Evolutionary conservation across 2,797 vertebrate genomes (phyloP).

Genomic region (Oreochromis grahami): DNA sequence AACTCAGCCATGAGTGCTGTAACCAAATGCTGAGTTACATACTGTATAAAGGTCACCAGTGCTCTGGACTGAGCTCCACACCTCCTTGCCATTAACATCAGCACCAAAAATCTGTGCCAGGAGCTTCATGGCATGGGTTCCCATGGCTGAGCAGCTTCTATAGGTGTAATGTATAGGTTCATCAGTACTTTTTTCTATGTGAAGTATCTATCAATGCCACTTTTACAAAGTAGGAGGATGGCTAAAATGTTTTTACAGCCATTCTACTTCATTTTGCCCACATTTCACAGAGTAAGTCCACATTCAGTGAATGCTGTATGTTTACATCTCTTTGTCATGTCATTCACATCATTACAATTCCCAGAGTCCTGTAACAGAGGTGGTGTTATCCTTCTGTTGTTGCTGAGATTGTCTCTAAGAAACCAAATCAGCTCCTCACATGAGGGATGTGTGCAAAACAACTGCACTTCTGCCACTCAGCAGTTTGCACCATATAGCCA

Average conservation of each 20-base stretch:
- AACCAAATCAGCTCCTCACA: conserved; percentile 8
- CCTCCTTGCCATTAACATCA: background rate
- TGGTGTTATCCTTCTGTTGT: conserved; percentile 12
- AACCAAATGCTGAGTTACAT: background rate
- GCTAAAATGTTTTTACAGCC: background rate
- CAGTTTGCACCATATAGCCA: background rate
- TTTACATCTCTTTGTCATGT: conserved; percentile 20
- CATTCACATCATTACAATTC: conserved; percentile 14
- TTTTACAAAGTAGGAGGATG: background rate
- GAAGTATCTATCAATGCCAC: background rate
- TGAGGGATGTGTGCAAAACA: background rate
- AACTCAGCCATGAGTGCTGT: background rate
- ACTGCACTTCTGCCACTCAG: background rate
- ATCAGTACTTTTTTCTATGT: background rate
- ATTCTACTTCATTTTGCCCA: background rate
- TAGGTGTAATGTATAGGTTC: background rate
- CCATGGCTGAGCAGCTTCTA: background rate
- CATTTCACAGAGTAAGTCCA: background rate
- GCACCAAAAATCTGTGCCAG: background rate
- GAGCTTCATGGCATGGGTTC: background rate
- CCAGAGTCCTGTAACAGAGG: conserved; percentile 31
- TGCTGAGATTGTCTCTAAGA: conserved; percentile 26
- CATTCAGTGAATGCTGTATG: background rate
- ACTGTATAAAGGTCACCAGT: background rate
- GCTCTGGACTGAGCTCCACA: background rate